Evolutionary conservation across 2,113 vertebrate genomes (phyloP), one percentile per base, ranked within the genome.

Genomic region (Carollia perspicillata): DNA sequence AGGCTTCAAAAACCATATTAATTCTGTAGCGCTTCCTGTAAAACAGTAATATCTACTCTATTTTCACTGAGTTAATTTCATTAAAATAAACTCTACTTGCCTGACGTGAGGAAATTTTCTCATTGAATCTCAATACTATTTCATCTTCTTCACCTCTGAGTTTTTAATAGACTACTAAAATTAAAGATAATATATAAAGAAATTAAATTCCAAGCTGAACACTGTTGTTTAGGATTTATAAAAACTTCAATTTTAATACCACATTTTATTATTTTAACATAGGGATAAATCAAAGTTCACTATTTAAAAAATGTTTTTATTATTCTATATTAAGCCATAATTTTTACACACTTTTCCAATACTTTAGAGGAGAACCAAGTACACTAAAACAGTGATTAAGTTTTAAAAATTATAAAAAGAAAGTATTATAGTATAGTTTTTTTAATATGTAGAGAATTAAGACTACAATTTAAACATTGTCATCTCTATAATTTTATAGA

Each of bases 11-110:
- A 96, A 69, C 10, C 10, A 84, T 66, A 83, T 63, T 95, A 91
- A 72, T 51, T 92, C 18, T 88, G 42, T 49, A 86, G 10, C 7
- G 37, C 30, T 78, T 92, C 13, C 55, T 84, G 37, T 79, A 71
- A 80, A 47, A 63, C n/a, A 55, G 35, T 58, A 79, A 49, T 55
- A 78, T 49, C 55, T 84, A 37, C 8, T 72, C 11, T 68, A 68
- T 90, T 92, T 90, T 74, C 33, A 55, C 5, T 94, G 33, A 95
- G 63, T 90, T 92, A 92, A 79, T 94, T 65, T 84, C 33, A 87
- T 79, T 93, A 75, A 84, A 97, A 87, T 63, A 90, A 92, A 85
- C 4, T 66, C 63, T 65, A 58, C 37, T 84, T 95, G 53, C 55
- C 35, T 44, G 28, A 84, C 69, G 42, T 74, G 20, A 74, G 22